These are phyloP conservation scores for Andrena minutula DNA, from an alignment of 2,888 invertebrate species.

Conservation along the genomic window DNA sequence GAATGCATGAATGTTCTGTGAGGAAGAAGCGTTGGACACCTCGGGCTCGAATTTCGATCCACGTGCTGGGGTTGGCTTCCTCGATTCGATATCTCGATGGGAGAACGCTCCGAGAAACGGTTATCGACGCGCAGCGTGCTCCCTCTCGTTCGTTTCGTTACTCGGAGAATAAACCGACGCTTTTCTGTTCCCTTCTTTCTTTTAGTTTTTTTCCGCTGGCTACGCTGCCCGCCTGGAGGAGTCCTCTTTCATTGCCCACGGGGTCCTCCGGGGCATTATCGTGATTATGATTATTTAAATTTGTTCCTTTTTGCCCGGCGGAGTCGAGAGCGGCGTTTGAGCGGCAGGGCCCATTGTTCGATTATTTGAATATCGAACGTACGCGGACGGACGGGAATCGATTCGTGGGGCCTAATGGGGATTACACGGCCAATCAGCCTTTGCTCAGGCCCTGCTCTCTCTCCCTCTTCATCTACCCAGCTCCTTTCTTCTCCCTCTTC, in stretches of 20 bases:
- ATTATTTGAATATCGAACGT: constrained; percentile 84
- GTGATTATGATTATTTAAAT: constrained; percentile 82
- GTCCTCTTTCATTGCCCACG: constrained; percentile 54
- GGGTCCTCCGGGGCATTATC: constrained; percentile 74
- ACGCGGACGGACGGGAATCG: constrained; percentile 81
- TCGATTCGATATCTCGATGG: background rate
- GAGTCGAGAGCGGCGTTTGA: constrained; percentile 75
- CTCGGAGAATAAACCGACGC: constrained; percentile 34
- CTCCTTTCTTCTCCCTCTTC: constrained; percentile 35
- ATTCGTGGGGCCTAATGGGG: constrained; percentile 84
- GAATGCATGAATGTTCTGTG: background rate
- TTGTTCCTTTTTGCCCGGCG: constrained; percentile 75
- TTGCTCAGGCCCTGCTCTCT: constrained; percentile 75
- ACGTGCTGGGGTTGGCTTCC: background rate
- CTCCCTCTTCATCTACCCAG: constrained; percentile 59
- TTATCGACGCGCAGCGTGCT: constrained; percentile 12
- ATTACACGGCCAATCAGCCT: constrained; percentile 85
- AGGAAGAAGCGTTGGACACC: background rate
- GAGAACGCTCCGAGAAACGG: background rate
- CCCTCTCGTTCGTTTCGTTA: constrained; percentile 11
- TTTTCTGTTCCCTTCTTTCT: constrained; percentile 4
- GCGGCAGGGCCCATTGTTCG: constrained; percentile 81
- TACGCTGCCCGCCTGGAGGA: constrained; percentile 35
- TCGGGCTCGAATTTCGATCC: background rate
- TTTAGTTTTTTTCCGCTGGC: background rate